Evolutionary conservation across 2,113 vertebrate genomes (phyloP).

Genomic region (Laticauda colubrina): DNA sequence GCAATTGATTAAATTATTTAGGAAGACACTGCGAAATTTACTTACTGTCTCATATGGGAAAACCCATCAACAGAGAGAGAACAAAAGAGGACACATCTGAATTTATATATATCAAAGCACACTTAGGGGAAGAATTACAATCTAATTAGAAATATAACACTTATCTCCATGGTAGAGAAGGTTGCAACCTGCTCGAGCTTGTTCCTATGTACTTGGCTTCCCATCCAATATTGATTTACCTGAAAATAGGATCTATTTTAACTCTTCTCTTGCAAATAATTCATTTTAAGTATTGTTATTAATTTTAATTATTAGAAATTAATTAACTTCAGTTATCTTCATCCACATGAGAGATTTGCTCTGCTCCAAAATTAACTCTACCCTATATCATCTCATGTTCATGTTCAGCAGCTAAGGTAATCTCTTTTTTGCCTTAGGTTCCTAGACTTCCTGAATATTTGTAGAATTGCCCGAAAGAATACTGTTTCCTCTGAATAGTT

Average conservation of each 20-base stretch:
- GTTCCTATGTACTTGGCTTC: not conserved
- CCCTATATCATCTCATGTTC: not conserved
- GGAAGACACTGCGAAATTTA: not conserved
- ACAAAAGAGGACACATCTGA: not conserved
- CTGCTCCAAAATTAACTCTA: not conserved
- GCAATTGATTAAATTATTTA: constrained; percentile 52
- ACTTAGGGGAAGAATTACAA: not conserved
- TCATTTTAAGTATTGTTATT: not conserved
- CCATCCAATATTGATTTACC: not conserved
- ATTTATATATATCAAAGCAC: not conserved
- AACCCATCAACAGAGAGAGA: not conserved
- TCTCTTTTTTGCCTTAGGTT: not conserved
- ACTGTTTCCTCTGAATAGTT: not conserved
- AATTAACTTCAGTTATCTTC: not conserved
- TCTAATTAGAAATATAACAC: not conserved
- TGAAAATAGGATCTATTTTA: not conserved
- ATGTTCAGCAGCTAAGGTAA: not conserved
- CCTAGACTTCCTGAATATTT: not conserved
- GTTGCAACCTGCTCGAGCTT: not conserved
- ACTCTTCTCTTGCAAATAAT: not conserved
- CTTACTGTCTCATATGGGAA: not conserved
- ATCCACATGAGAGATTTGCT: not conserved
- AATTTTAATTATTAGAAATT: not conserved
- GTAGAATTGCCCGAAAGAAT: not conserved
- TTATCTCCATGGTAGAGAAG: not conserved